Evolutionary conservation across 2,888 invertebrate genomes (phyloP), one percentile per base, ranked within the genome.

Genomic region (Aproaerema taeniolella): DNA sequence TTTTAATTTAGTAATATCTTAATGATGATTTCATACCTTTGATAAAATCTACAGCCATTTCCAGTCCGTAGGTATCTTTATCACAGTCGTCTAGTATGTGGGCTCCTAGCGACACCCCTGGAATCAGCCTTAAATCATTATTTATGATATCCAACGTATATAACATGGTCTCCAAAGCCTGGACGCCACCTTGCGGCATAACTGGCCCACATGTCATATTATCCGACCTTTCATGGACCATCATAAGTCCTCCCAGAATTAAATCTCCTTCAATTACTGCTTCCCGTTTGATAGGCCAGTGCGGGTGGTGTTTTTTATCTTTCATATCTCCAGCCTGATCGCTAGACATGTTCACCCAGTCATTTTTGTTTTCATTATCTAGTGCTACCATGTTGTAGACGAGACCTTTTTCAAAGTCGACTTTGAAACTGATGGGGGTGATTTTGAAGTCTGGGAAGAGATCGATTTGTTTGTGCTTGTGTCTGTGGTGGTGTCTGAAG

Each of bases 11-110:
- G n/a, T n/a, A n/a, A n/a, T n/a, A n/a, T n/a, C n/a, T n/a, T n/a
- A n/a, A n/a, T n/a, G n/a, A n/a, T n/a, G n/a, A n/a, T n/a, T n/a
- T 20, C 90, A 87, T 82, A 97, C 97, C 97, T 93, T 97, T 95
- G 47, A 97, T 97, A 73, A 97, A 97, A 79, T 97, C 97, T 10
- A 97, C 95, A 10, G 97, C 96, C 92, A 97, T 97, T 72, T 97
- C 97, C 50, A 97, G 86, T 0, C 97, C 97, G 63, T 97, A 97
- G 0, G 97, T 97, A 70, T 97, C 97, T 79, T 96, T 95, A 86
- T 97, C 97, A 75, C 97, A 97, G 76, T 97, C 97, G 67, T 97
- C 97, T 47, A 97, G 87, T 38, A 97, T 92, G 66, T 96, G 94
- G 7, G 95, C 95, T 25, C 97, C 97, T 8, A 97, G 80, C 3